Evolutionary conservation across 2,113 vertebrate genomes (phyloP).

Genomic region (Leptocoma aspasia): DNA sequence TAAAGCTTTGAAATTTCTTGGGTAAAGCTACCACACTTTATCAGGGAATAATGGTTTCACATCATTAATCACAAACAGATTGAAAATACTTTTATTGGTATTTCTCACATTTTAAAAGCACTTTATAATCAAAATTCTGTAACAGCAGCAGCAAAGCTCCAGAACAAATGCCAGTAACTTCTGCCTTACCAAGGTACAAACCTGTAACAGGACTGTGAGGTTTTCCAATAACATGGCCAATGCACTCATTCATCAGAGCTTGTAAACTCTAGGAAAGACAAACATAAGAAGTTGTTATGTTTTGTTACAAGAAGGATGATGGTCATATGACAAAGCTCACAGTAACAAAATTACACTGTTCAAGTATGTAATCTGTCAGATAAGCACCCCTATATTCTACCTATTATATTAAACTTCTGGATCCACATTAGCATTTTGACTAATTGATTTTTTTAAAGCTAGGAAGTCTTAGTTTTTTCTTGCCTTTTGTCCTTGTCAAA

Average conservation of each 20-base stretch:
- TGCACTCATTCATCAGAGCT: slow-evolving; percentile 98
- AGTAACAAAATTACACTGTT: not conserved
- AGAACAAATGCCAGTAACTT: slow-evolving; percentile 12
- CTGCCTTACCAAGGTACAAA: slow-evolving; percentile 88
- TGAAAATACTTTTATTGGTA: not conserved
- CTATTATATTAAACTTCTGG: not conserved
- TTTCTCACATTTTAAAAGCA: not conserved
- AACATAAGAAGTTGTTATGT: not conserved
- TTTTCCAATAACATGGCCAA: slow-evolving; percentile 98
- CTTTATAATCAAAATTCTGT: not conserved
- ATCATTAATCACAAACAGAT: not conserved
- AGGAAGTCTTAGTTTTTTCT: not conserved
- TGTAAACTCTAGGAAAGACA: slow-evolving; percentile 86
- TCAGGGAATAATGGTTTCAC: not conserved
- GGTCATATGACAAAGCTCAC: not conserved
- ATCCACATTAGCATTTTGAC: not conserved
- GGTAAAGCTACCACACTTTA: not conserved
- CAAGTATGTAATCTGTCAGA: not conserved
- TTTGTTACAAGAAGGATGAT: not conserved
- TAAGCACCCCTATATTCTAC: not conserved
- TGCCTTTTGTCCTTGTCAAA: not conserved
- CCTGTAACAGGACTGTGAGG: slow-evolving; percentile 97
- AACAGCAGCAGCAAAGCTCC: not conserved
- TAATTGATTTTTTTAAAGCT: not conserved
- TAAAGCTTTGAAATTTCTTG: not conserved